Evolutionary conservation across 2,888 invertebrate genomes (phyloP).

Genomic region (Busseola fusca): DNA sequence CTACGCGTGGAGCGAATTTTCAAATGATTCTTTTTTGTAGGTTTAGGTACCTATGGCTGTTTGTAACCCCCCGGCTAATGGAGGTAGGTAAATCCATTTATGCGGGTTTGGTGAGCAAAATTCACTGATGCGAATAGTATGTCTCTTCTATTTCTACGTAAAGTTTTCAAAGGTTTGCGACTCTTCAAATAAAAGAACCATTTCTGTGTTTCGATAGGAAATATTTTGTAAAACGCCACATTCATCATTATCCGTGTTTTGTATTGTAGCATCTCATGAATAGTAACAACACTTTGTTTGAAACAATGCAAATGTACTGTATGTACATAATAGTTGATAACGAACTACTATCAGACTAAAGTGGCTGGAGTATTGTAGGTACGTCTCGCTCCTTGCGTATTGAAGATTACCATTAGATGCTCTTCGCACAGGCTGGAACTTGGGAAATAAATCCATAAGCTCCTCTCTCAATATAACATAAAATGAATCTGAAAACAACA

Average conservation of each 20-base stretch:
- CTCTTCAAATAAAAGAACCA: background rate
- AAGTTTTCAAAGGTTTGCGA: background rate
- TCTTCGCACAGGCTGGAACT: background rate
- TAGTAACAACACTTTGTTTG: background rate
- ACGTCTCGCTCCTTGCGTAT: background rate
- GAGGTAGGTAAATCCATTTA: constrained; percentile 6
- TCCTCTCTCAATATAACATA: background rate
- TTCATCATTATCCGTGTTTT: background rate
- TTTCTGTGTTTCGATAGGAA: background rate
- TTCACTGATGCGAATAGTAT: background rate
- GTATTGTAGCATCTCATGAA: background rate
- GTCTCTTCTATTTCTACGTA: background rate
- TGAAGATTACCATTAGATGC: too few species aligned
- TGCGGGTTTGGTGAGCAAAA: constrained; percentile 11
- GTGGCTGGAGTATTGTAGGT: background rate
- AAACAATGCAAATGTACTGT: too few species aligned
- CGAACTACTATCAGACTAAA: background rate
- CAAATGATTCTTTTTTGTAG: background rate
- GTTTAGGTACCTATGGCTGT: background rate
- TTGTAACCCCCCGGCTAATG: constrained; percentile 5
- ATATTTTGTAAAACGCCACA: background rate
- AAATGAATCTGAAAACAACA: constrained; percentile 4
- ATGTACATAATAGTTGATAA: background rate
- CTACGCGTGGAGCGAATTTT: background rate
- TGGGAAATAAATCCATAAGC: background rate